Percentiles rank a stretch among this genome's conserved stretches.
Evolutionary conservation across 2,113 vertebrate genomes (phyloP).

Genomic region (Isichthys henryi): DNA sequence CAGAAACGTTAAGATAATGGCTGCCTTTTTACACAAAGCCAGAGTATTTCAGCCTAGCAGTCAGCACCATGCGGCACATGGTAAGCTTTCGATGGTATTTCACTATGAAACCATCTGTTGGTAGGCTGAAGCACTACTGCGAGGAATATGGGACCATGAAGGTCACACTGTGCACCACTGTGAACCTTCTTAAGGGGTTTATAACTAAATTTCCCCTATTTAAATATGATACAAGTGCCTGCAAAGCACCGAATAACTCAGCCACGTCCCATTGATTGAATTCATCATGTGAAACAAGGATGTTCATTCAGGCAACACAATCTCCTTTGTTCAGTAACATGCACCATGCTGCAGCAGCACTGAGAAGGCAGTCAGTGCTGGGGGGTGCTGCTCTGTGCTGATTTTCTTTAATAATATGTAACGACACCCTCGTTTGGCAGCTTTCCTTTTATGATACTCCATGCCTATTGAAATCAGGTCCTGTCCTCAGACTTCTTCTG

Average conservation of each 20-base stretch:
- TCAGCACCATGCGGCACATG: neutral
- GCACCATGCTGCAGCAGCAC: neutral
- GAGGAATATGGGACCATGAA: neutral
- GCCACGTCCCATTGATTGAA: conserved; percentile 2
- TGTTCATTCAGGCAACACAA: neutral
- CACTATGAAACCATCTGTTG: conserved; percentile 7
- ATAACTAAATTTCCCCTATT: neutral
- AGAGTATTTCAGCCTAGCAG: neutral
- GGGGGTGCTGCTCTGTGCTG: neutral
- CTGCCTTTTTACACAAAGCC: conserved; percentile 30
- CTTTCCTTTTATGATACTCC: neutral
- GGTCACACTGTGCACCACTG: neutral
- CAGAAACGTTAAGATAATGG: conserved; percentile 47
- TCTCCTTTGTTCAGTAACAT: conserved; percentile 6
- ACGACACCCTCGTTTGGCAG: neutral
- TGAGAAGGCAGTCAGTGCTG: neutral
- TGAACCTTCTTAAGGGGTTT: neutral
- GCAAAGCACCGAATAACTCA: neutral
- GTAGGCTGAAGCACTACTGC: neutral
- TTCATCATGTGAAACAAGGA: conserved; percentile 17
- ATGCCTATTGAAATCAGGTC: neutral
- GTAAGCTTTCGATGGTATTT: conserved; percentile 30
- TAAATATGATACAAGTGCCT: neutral
- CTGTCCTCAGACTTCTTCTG: neutral
- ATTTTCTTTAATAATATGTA: neutral